Base-by-base conservation (phyloP, 2,113 vertebrate species). In the Lanius ludovicianus region DNA sequence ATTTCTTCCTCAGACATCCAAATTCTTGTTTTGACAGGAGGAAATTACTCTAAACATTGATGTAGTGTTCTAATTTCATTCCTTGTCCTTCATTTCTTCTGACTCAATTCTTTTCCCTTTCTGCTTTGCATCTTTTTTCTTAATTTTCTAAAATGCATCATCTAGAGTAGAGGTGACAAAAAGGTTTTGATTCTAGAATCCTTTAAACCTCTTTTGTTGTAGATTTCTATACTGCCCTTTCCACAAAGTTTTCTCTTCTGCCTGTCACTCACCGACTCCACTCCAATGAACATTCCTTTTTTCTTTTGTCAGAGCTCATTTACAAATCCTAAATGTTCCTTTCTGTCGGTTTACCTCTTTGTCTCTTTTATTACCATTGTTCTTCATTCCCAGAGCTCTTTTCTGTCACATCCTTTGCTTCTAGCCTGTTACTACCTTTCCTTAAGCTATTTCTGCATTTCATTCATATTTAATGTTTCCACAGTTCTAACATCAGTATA, bases 401-500 rank as follows among this genome's bases (percentile, higher is more conserved):
- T 96, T 92, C 94, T 97, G 95, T 92, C 78, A 92, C 88, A 95
- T 93, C 78, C 89, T 96, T 97, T 92, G 93, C 88, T 94, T 95
- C 91, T 95, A 95, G 79, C 90, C 85, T 81, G 83, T 89, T 95
- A 89, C 89, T 93, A 91, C 81, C 64, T 97, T 96, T 97, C 89
- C 78, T 91, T 94, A 92, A 96, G 95, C 93, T 95, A 81, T 92
- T 94, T 95, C 93, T 97, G 90, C 93, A 91, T 97, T 97, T 94
- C 96, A 95, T 96, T 96, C 89, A 95, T 97, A 95, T 97, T 96
- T 96, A 95, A 96, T 96, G 80, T 95, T 94, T 94, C 90, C 95
- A 97, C 85, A 91, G 77, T 90, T 94, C 84, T 93, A 93, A 93
- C 90, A 83, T 94, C 82, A 93, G 69, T 97, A 80, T 63, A 96